Evolutionary conservation across 2,113 vertebrate genomes (phyloP).

Genomic region (Syngnathus floridae): DNA sequence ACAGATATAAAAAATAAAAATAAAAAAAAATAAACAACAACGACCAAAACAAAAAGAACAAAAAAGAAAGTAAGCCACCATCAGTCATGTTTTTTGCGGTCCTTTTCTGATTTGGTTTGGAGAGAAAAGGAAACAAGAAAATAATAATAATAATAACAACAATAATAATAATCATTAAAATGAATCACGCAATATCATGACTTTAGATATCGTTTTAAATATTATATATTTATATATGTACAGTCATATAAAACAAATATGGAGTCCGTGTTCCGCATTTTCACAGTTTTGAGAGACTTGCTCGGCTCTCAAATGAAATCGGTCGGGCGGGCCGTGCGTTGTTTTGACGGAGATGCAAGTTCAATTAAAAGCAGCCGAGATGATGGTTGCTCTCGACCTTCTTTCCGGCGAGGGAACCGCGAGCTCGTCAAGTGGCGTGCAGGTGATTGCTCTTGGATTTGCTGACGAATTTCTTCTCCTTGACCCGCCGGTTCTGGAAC

Average conservation of each 20-base stretch:
- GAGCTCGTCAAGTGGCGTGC: slow-evolving; percentile 80
- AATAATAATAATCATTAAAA: neutral
- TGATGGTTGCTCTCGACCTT: slow-evolving; percentile 29
- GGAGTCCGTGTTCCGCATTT: slow-evolving; percentile 57
- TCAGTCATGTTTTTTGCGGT: slow-evolving; percentile 29
- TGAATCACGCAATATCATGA: slow-evolving; percentile 61
- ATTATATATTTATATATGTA: slow-evolving; percentile 80
- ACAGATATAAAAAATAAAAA: slow-evolving; percentile 26
- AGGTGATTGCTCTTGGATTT: slow-evolving; percentile 89
- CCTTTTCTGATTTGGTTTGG: slow-evolving; percentile 45
- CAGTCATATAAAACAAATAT: slow-evolving; percentile 75
- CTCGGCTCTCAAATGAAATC: slow-evolving; percentile 55
- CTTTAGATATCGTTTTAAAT: slow-evolving; percentile 73
- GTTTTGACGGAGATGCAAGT: slow-evolving; percentile 43
- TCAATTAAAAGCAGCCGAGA: slow-evolving; percentile 51
- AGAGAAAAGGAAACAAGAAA: neutral
- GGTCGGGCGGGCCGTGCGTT: slow-evolving; percentile 32
- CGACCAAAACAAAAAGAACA: neutral
- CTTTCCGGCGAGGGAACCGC: slow-evolving; percentile 46
- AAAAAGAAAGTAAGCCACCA: slow-evolving; percentile 2
- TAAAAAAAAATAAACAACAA: slow-evolving; percentile 29
- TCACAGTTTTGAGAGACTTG: slow-evolving; percentile 69
- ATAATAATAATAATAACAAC: slow-evolving; percentile 8
- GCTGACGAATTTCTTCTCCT: slow-evolving; percentile 95
- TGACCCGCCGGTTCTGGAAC: slow-evolving; percentile 96